These are phyloP conservation scores for Napeogenes inachia DNA, from an alignment of 2,888 invertebrate species.

Conservation along the genomic window DNA sequence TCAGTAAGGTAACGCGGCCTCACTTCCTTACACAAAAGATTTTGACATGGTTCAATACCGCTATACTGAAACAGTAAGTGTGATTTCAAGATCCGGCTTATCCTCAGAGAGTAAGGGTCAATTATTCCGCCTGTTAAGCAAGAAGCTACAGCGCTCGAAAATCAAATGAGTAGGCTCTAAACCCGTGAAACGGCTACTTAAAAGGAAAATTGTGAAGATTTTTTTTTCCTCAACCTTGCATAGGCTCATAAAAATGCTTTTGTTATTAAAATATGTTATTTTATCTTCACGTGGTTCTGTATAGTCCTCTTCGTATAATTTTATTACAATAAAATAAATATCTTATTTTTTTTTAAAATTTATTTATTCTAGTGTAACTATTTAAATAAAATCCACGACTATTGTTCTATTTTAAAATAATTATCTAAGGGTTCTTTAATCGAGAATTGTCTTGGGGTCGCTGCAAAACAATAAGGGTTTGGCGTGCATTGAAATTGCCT, in stretches of 20 bases:
- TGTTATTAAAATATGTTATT: no score
- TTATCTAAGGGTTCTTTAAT: not conserved
- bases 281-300: no score
- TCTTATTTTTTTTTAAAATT: not conserved
- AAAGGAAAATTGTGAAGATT: slow-evolving; percentile 3
- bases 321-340: no score
- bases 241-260: no score
- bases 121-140: slow-evolving; percentile 7
- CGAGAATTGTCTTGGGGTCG: slow-evolving; percentile 3
- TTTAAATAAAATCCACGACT: not conserved
- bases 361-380: not conserved
- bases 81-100: slow-evolving; percentile 1
- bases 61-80: not conserved
- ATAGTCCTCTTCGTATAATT: no score
- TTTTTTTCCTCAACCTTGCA: not conserved
- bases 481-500: not conserved
- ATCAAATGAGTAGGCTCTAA: slow-evolving; percentile 5
- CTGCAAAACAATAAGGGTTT: not conserved
- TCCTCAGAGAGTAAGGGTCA: slow-evolving; percentile 5
- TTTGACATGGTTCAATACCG: not conserved
- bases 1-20: not conserved
- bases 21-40: slow-evolving; percentile 8
- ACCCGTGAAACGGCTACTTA: slow-evolving; percentile 6
- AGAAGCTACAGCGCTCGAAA: slow-evolving; percentile 2
- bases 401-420: not conserved